Evolutionary conservation across 2,888 invertebrate genomes (phyloP), one percentile per base, ranked within the genome.

Genomic region (Prosopocoilus inquinatus): DNA sequence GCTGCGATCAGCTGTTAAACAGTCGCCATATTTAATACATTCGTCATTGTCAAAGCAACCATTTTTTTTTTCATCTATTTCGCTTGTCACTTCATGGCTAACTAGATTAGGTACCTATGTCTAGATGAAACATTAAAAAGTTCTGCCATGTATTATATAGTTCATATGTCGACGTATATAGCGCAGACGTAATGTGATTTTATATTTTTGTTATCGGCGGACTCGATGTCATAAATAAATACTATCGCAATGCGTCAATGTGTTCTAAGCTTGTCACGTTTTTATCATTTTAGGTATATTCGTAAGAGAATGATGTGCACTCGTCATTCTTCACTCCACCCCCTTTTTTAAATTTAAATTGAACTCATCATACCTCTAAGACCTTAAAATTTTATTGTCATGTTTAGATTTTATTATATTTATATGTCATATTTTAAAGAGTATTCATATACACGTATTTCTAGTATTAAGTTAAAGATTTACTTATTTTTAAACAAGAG

Each of bases 1-100:
- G 32, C 33, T 16, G 34, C 35, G n/a, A 49, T 49, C n/a, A 44
- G 33, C 39, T 32, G 47, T 33, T 33, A 12, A 46, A 33, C 32
- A 8, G 33, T 15, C 35, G 47, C 47, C 33, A 13, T 47, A 47
- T 47, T 41, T 41, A 9, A 41, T 41, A 41, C 9, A 41, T 41
- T 41, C 41, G 41, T 11, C 16, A 15, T 13, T 41, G 13, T 41
- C 12, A 41, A 15, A 28, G 20, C 16, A 20, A 20, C 15, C 43
- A 43, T 43, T 15, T 12, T 47, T 53, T 54, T 57, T 52, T 46
- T 50, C 32, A 47, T 38, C 44, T 47, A 53, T 50, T 50, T 49
- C 38, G 53, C 55, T 55, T 58, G 44, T 53, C 47, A 41, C 57
- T 57, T 61, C 61, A 51, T 52, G 61, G 61, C 61, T 57, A 59